phyloP scores from a whole-genome alignment of 2,888 invertebrate genomes.

The Pachycephus smyrnensis region DNA sequence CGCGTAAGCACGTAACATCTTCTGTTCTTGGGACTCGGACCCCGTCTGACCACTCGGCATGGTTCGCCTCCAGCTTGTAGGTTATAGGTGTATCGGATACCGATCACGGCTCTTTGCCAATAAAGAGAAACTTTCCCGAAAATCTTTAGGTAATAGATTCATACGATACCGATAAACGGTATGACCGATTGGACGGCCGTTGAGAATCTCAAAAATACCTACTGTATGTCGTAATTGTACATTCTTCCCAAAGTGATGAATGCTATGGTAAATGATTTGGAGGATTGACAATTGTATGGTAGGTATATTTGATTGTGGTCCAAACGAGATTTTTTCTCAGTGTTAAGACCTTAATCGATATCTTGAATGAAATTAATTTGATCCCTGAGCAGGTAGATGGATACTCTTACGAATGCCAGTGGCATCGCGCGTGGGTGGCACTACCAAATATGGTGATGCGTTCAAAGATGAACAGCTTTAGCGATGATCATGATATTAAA shows the following conservation, averaged over 20 bases:
- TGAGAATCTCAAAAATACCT: neutral
- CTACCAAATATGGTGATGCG: conserved; percentile 56
- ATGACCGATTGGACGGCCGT: neutral
- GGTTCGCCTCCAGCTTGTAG: conserved; percentile 2
- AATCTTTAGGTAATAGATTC: neutral
- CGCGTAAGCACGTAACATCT: conserved; percentile 64
- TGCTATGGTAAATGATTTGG: neutral
- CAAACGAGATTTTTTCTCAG: neutral
- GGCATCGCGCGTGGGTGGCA: conserved; percentile 56
- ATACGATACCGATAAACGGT: neutral
- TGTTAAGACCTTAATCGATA: neutral
- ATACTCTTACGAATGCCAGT: conserved; percentile 54
- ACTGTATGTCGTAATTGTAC: neutral
- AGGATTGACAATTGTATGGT: neutral
- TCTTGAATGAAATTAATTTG: conserved; percentile 3
- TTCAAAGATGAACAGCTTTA: conserved; percentile 47
- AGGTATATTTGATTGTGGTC: neutral
- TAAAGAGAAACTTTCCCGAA: neutral
- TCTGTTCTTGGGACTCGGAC: conserved; percentile 61
- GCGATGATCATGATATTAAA: conserved; percentile 21
- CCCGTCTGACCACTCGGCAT: conserved; percentile 6
- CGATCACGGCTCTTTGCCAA: neutral
- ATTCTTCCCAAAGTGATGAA: neutral
- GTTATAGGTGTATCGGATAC: conserved; percentile 1
- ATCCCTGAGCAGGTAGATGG: conserved; percentile 24